Evolutionary conservation across 1,140 invertebrate genomes (phyloP), one percentile per base, ranked within the genome.

Genomic region (Ceratoteleas bidentatus): DNA sequence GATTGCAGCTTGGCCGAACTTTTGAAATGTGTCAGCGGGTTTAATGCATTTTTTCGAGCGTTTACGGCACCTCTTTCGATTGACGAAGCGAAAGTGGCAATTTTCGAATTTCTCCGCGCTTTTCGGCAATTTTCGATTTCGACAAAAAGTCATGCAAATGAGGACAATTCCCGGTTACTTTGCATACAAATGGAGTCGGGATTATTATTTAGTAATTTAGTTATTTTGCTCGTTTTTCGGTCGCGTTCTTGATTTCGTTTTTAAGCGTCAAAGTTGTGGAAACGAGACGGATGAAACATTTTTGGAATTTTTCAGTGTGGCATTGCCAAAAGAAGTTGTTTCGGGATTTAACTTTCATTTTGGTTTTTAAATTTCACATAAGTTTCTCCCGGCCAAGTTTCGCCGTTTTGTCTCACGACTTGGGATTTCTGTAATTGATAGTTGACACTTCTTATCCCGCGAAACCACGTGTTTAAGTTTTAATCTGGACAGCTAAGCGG

Each of bases 1-100:
- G 66, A 76, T 81, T 81, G 75, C 61, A 57, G 61, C 47, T 50
- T 72, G 49, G 57, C 72, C 54, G 66, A 81, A 81, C 65, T 81
- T 81, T 76, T 81, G 72, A 58, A 81, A 76, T 72, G 60, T 54
- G 58, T 72, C 66, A 72, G 32, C 52, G 14, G 49, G n/a, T 0
- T 15, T 36, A 9, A 36, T 61, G 65, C 43, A 70, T 70, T 81
- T 64, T 69, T 57, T 53, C 45, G 61, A 58, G 69, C 56, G 34
- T 58, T 53, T 70, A n/a, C 43, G 64, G 4, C 13, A 24, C 45
- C 24, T 2, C 24, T 24, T 24, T 24, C 24, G 24, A 24, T 24
- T 4, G 24, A 24, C 24, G 24, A 24, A 24, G 4, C 24, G 24
- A 24, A 24, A 1, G 24, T 4, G 24, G 38, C 11, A 54, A 50